phyloP scores from a whole-genome alignment of 2,113 vertebrate genomes.

The Nansenia antarctica region DNA sequence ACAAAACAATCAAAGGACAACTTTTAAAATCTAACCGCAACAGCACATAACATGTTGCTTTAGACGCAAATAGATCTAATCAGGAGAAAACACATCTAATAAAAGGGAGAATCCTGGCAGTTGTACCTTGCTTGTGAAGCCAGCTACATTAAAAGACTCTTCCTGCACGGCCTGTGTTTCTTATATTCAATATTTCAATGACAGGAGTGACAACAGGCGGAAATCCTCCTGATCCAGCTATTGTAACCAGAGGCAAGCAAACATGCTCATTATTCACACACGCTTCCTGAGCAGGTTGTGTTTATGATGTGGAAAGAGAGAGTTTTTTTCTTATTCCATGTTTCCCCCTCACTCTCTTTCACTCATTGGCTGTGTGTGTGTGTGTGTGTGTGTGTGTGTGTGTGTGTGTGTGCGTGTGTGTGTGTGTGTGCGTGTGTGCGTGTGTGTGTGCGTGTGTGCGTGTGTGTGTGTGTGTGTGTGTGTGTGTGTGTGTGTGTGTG shows the following conservation, averaged over 20 bases:
- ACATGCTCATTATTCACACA: slow-evolving; percentile 15
- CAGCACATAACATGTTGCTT: no score
- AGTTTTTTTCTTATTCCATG: slow-evolving; percentile 33
- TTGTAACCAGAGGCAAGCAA: slow-evolving; percentile 26
- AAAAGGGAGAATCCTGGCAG: no score
- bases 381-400: slow-evolving; percentile 4
- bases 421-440: no score
- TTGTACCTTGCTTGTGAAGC: background rate
- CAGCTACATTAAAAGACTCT: background rate
- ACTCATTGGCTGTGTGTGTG: background rate
- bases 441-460: no score
- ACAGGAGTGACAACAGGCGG: slow-evolving; percentile 21
- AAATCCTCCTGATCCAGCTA: slow-evolving; percentile 10
- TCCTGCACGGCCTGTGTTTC: background rate
- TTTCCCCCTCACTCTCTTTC: slow-evolving; percentile 43
- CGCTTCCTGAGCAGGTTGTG: slow-evolving; percentile 24
- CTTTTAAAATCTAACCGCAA: background rate
- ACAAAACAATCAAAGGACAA: background rate
- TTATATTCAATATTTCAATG: slow-evolving; percentile 3
- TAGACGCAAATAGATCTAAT: no score
- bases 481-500: no score
- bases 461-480: no score
- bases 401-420: no score
- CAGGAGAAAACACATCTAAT: no score
- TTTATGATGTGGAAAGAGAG: slow-evolving; percentile 25